Base-by-base conservation (phyloP, 1,140 invertebrate species). In the Drosophila fuyamai region DNA sequence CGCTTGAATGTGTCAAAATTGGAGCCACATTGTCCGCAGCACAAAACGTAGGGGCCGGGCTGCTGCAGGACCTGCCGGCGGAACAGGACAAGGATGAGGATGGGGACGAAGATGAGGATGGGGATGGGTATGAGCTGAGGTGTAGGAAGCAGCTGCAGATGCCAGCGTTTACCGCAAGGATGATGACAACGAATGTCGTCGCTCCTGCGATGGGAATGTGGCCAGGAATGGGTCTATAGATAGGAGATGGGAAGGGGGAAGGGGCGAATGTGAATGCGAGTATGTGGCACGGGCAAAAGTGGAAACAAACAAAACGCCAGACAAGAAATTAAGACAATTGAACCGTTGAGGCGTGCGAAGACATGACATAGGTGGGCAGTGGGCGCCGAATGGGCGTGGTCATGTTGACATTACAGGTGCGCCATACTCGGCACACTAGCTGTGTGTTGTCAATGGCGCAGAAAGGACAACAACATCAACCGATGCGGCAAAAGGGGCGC, bases 311-410 rank as follows among this genome's bases (percentile, higher is more conserved):
- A 86, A 88, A 86, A 88, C 70, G 83, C 70, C 80, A 83, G 72
- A 88, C 83, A 88, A 89, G 84, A 88, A 89, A 88, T 88, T 88
- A 88, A 88, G 80, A 89, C 84, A 88, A 88, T 88, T 88, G 84
- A 88, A 88, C 84, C 84, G 80, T 89, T 89, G 84, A 89, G 84
- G 84, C 84, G 84, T 88, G 84, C 80, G 65, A 89, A 63, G 63
- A 81, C 76, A 72, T 83, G 72, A 70, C 65, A 65, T 61, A 62
- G 77, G 70, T 80, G 77, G 50, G 51, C 68, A 58, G 59, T 51
- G 59, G 58, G 58, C 57, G 44, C 13, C 16, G 16, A 35, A 23
- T 50, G 58, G 72, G 84, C 84, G 80, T 89, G 62, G 68, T 54
- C 63, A 75, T 88, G 82, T 88, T 86, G 82, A 88, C 83, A 88